Evolutionary conservation across 2,113 vertebrate species (phyloP).

Genomic region (Ictalurus furcatus): DNA sequence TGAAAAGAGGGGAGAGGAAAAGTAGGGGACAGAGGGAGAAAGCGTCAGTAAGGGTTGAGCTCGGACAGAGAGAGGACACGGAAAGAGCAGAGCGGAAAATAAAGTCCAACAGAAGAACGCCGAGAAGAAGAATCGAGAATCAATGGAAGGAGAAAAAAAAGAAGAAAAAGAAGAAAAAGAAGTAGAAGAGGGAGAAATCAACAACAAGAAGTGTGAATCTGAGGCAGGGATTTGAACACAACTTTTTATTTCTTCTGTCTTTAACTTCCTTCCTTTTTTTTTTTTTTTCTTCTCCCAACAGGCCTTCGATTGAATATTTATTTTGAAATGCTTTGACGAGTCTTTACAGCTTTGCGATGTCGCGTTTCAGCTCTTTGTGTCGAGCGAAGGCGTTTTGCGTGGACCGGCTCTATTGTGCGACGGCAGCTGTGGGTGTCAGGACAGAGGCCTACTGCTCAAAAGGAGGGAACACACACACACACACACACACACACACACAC

Average conservation of each 20-base stretch:
- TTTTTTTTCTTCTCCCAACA: background rate
- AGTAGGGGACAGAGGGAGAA: constrained; percentile 67
- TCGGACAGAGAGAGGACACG: background rate
- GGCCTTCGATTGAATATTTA: background rate
- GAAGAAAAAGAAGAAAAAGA: background rate
- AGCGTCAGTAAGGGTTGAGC: constrained; percentile 58
- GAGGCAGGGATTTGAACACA: constrained; percentile 13
- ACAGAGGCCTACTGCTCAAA: constrained; percentile 33
- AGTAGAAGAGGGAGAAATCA: background rate
- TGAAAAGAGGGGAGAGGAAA: constrained; percentile 57
- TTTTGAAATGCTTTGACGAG: background rate
- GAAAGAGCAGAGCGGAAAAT: background rate
- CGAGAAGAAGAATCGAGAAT: background rate
- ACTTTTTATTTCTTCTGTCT: constrained; percentile 17
- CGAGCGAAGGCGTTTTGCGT: constrained; percentile 18
- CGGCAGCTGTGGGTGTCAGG: constrained; percentile 40
- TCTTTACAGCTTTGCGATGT: background rate
- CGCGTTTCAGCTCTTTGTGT: constrained; percentile 28
- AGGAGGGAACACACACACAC: constrained; percentile 15
- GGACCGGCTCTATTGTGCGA: constrained; percentile 34
- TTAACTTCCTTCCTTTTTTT: constrained; percentile 1
- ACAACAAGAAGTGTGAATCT: background rate
- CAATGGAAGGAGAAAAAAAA: background rate
- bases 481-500: constrained; percentile 20
- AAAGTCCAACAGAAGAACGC: background rate